Percentiles rank a stretch among this genome's conserved stretches.
Evolutionary conservation across 2,113 vertebrate species (phyloP).

Genomic region (Merops nubicus): DNA sequence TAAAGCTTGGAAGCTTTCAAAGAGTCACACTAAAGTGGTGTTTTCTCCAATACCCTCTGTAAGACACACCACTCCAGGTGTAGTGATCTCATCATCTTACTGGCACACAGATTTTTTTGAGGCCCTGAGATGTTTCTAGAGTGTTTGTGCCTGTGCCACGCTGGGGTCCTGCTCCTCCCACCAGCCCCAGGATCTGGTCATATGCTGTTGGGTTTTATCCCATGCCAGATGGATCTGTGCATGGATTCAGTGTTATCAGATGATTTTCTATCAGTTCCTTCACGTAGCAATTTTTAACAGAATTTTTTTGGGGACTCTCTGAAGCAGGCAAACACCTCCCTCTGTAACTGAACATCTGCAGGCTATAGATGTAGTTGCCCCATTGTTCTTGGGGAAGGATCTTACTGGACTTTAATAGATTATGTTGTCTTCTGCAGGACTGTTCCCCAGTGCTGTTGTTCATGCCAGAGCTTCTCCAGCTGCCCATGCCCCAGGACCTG

Average conservation of each 20-base stretch:
- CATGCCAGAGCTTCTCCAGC: background rate
- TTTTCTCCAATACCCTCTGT: background rate
- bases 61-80: accelerated
- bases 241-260: background rate
- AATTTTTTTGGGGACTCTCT: background rate
- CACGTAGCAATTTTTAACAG: background rate
- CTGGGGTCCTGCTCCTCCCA: background rate
- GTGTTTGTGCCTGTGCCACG: background rate
- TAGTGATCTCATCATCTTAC: accelerated
- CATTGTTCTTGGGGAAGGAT: background rate
- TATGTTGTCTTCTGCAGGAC: background rate
- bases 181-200: background rate
- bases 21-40: background rate
- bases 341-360: background rate
- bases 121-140: accelerated
- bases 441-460: accelerated
- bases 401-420: background rate
- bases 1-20: background rate
- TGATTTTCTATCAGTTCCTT: background rate
- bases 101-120: background rate
- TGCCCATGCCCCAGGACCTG: accelerated
- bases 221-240: background rate
- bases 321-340: background rate
- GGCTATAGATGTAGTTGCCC: background rate
- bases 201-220: background rate